Evolutionary conservation across 1,140 invertebrate species (phyloP).

Genomic region (Hyles euphorbiae): DNA sequence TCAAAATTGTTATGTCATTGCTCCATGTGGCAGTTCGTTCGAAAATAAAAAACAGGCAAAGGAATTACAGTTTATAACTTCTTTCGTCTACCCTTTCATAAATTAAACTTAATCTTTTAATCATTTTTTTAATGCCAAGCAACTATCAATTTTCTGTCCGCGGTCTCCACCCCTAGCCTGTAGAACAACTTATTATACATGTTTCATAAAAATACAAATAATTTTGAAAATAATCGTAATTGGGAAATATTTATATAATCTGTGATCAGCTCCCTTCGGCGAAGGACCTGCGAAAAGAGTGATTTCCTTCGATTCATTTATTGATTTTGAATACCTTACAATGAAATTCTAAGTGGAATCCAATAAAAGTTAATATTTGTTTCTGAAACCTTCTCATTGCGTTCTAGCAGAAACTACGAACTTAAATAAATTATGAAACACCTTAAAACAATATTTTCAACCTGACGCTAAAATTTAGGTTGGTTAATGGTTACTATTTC

Average conservation of each 20-base stretch:
- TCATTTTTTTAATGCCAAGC: no score
- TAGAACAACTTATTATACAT: no score
- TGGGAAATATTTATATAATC: no score
- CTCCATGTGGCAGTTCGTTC: background rate
- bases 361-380: background rate
- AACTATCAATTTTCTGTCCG: no score
- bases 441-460: background rate
- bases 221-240: no score
- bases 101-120: no score
- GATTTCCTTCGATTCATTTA: slow-evolving; percentile 2
- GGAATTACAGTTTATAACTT: no score
- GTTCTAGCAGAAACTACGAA: background rate
- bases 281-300: background rate
- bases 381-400: background rate
- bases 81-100: no score
- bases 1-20: slow-evolving; percentile 6
- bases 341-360: background rate
- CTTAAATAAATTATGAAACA: slow-evolving; percentile 5
- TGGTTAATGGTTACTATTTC: slow-evolving; percentile 1
- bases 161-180: no score
- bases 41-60: no score
- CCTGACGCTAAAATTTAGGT: slow-evolving; percentile 7
- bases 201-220: no score
- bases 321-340: slow-evolving; percentile 6
- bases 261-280: background rate